phyloP scores from a whole-genome alignment of 2,888 invertebrate species.

The Melanchra persicariae region DNA sequence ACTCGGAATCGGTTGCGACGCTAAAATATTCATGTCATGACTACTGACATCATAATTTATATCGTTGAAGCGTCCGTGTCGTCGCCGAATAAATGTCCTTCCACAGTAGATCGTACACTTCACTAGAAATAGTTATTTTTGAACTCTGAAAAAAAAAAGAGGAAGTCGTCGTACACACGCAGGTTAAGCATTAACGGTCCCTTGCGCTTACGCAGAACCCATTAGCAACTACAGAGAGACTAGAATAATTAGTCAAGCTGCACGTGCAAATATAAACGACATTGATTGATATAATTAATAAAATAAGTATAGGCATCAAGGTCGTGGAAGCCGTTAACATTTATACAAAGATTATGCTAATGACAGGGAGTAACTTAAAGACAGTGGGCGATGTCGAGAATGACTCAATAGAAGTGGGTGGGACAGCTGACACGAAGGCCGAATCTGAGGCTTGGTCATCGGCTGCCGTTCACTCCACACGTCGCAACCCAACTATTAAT shows the following conservation, averaged over 20 bases:
- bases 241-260: slow-evolving; percentile 21
- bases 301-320: slow-evolving; percentile 76
- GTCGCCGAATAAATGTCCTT: slow-evolving; percentile 56
- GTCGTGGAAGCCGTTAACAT: slow-evolving; percentile 80
- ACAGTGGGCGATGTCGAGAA: slow-evolving; percentile 78
- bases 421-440: slow-evolving; percentile 81
- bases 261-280: slow-evolving; percentile 56
- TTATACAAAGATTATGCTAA: slow-evolving; percentile 82
- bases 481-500: slow-evolving; percentile 52
- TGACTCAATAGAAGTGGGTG: slow-evolving; percentile 86
- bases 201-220: slow-evolving; percentile 14
- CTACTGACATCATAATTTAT: slow-evolving; percentile 66
- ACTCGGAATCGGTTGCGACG: slow-evolving; percentile 59
- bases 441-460: slow-evolving; percentile 79
- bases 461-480: slow-evolving; percentile 73
- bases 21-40: slow-evolving; percentile 65
- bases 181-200: slow-evolving; percentile 50
- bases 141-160: slow-evolving; percentile 41
- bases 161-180: slow-evolving; percentile 34
- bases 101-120: slow-evolving; percentile 47
- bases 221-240: slow-evolving; percentile 29
- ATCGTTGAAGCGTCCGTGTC: slow-evolving; percentile 56
- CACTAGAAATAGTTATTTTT: slow-evolving; percentile 54
- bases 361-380: slow-evolving; percentile 72
- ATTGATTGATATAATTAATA: slow-evolving; percentile 66